Percentiles rank a stretch among this genome's conserved stretches.
Conservation (phyloP, 1,140 invertebrate species). For the Agrypnia vestita region DNA sequence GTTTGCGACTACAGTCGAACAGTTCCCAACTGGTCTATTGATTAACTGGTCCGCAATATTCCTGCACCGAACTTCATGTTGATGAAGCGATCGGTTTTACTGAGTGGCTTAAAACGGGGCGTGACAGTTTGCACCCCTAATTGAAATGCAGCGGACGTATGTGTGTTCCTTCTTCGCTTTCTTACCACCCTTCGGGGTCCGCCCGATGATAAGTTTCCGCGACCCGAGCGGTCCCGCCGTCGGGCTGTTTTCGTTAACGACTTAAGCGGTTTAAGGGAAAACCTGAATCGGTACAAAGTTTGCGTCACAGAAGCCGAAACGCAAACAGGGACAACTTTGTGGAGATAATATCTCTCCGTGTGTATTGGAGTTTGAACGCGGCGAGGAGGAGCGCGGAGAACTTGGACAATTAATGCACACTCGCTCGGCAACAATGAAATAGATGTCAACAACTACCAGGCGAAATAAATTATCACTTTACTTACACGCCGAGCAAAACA, state of each 20-base stretch:
- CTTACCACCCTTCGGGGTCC: too few relatives aligned
- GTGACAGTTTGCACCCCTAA: too few relatives aligned
- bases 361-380: constrained; percentile 5
- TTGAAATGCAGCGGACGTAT: too few relatives aligned
- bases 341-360: background rate
- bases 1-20: too few relatives aligned
- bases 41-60: too few relatives aligned
- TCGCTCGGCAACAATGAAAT: background rate
- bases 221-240: too few relatives aligned
- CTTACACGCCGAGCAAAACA: background rate
- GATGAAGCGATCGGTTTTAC: too few relatives aligned
- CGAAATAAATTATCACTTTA: constrained; percentile 12
- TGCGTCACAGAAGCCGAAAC: background rate
- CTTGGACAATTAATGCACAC: constrained; percentile 22
- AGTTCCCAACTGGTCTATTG: too few relatives aligned
- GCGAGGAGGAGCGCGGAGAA: background rate
- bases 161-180: too few relatives aligned
- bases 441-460: constrained; percentile 3
- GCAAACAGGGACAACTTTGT: background rate
- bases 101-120: too few relatives aligned
- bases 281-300: constrained; percentile 9
- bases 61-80: too few relatives aligned
- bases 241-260: constrained; percentile 9
- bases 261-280: constrained; percentile 9
- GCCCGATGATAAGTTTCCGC: too few relatives aligned